Evolutionary conservation across 2,113 vertebrate species (phyloP).

Genomic region (Desmodus rotundus): DNA sequence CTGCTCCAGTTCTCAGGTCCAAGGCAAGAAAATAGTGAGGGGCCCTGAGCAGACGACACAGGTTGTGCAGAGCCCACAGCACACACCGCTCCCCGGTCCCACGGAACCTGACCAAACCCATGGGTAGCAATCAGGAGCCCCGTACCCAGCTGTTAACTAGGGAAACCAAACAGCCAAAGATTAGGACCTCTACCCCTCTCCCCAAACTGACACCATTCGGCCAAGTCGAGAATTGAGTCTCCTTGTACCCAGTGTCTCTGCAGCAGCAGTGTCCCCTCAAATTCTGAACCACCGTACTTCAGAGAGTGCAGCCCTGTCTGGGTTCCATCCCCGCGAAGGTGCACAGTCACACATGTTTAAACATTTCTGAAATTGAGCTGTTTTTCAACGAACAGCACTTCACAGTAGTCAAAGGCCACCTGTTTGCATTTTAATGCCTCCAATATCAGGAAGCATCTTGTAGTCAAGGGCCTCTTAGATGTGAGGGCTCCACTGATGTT

Average conservation of each 20-base stretch:
- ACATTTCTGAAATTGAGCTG: neutral
- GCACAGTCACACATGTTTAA: neutral
- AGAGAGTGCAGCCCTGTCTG: no score
- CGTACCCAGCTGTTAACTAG: neutral
- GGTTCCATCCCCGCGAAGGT: neutral
- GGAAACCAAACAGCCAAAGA: neutral
- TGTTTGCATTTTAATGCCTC: neutral
- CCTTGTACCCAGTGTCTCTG: neutral
- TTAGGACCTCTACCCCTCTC: neutral
- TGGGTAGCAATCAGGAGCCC: neutral
- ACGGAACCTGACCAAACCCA: neutral
- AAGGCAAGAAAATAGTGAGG: neutral
- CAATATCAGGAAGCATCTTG: neutral
- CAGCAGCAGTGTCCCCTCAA: neutral
- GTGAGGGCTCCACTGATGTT: neutral
- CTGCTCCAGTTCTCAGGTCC: neutral
- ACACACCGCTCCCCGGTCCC: neutral
- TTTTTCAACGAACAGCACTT: neutral
- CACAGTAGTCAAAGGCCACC: neutral
- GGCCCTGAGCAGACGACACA: accelerated
- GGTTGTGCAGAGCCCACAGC: accelerated
- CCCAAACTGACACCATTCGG: neutral
- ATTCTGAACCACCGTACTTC: neutral
- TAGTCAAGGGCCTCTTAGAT: neutral
- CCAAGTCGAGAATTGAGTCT: neutral